A percentile compares a stretch with the other conserved stretches of the same genome.
These are phyloP conservation scores for Hirundichthys speculiger DNA, from an alignment of 2,113 vertebrate species.

Conservation along the genomic window DNA sequence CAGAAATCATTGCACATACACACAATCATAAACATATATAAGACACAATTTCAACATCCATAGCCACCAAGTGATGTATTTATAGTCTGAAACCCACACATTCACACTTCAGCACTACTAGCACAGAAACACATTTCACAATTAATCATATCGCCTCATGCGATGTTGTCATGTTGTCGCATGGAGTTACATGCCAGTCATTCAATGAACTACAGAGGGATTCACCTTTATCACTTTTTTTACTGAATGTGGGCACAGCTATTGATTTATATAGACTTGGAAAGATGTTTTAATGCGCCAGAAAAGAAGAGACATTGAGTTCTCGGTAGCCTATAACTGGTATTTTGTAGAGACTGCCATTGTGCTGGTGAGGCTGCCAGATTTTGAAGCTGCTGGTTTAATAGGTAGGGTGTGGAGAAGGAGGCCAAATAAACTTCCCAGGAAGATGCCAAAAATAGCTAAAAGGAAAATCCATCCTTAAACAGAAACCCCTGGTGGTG, in stretches of 20 bases:
- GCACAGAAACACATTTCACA: conserved; percentile 67
- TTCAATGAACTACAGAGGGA: conserved; percentile 49
- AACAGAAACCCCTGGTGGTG: conserved; percentile 44
- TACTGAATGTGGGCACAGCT: conserved; percentile 30
- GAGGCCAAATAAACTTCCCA: conserved; percentile 60
- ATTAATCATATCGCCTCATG: conserved; percentile 65
- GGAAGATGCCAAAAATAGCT: conserved; percentile 56
- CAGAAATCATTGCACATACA: conserved; percentile 52
- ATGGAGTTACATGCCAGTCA: conserved; percentile 63
- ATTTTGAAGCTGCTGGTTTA: conserved; percentile 44
- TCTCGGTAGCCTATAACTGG: background rate
- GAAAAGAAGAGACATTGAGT: background rate
- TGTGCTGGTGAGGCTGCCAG: conserved; percentile 25
- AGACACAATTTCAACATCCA: conserved; percentile 60
- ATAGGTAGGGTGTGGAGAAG: conserved; percentile 60
- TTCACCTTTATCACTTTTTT: conserved; percentile 49
- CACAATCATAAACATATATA: conserved; percentile 55
- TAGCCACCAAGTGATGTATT: conserved; percentile 62
- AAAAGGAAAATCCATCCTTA: conserved; percentile 53
- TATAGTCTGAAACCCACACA: conserved; percentile 68
- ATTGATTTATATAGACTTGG: conserved; percentile 16
- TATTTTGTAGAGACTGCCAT: conserved; percentile 28
- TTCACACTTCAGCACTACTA: conserved; percentile 66
- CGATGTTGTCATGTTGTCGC: conserved; percentile 70
- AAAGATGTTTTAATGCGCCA: background rate